Base-by-base conservation (phyloP, 2,113 vertebrate species). In the Oryzias javanicus region DNA sequence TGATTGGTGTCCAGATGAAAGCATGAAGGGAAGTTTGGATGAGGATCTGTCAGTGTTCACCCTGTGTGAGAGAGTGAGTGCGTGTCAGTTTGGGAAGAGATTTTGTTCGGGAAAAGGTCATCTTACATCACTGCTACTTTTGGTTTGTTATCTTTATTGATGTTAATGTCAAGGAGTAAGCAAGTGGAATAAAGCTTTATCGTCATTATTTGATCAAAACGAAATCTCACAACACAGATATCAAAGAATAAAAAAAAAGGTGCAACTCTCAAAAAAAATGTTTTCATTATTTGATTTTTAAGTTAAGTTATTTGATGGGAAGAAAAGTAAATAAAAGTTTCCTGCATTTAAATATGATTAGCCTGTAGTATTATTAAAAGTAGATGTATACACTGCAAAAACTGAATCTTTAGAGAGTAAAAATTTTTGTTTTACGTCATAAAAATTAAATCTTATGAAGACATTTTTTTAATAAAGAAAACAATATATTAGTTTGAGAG, bases 1-100 rank as follows among this genome's bases (percentile, higher is more conserved):
- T 98, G 94, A 66, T 84, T 63, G 61, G 49, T 27, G 69, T 61
- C 59, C 59, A 81, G 67, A 78, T 79, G 67, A 75, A 74, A 73
- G 50, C 56, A 40, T 51, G 14, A 45, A 42, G 44, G 25, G 27
- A 57, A 46, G 52, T 25, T 62, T 68, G 67, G 58, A 14, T 67
- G 49, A 61, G 40, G 59, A 64, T 0, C 59, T 45, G 65, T n/a
- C 17, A 6, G 49, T 60, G 76, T 53, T 59, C 60, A 70, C 60
- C 57, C 35, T 63, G 47, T 47, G 70, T 59, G 35, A 35, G 53
- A 18, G 54, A 55, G 55, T 51, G 57, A 3, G 22, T 52, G 76
- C 41, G 53, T 62, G 73, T 67, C 12, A 47, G 20, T 49, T 20
- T 47, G 42, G 65, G 67, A 60, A 60, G 48, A 55, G 65, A 73